Percentiles rank a stretch among this genome's conserved stretches.
Conservation (phyloP, 2,113 vertebrate genomes). For the Megaceryle torquata region DNA sequence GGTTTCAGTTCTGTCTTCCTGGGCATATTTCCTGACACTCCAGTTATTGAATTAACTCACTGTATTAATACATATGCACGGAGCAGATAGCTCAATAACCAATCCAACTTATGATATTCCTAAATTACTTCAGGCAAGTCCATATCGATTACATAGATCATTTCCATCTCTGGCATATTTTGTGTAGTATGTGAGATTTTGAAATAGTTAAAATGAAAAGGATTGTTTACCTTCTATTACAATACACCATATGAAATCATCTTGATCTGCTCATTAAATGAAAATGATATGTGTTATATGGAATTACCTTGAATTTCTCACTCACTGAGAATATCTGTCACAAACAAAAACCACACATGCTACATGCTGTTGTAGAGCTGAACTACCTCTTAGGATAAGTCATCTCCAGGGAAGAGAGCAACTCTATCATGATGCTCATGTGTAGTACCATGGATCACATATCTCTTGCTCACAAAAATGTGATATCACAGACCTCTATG, state of each 20-base stretch:
- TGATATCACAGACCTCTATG: background rate
- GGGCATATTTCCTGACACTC: background rate
- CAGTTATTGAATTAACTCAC: slow-evolving; percentile 12
- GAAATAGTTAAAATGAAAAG: background rate
- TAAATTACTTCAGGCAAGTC: slow-evolving; percentile 2
- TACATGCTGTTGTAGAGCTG: background rate
- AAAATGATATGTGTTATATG: background rate
- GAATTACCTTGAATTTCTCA: background rate
- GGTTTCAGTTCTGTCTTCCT: slow-evolving; percentile 26
- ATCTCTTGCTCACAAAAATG: background rate
- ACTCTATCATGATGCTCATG: background rate
- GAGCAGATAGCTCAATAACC: background rate
- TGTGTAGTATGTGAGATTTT: background rate
- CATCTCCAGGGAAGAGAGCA: background rate
- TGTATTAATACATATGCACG: background rate
- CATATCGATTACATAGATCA: background rate
- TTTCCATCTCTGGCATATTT: background rate
- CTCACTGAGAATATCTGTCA: background rate
- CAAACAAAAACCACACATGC: background rate
- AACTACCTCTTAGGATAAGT: background rate
- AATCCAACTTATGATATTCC: background rate
- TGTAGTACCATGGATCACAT: background rate
- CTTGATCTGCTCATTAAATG: background rate
- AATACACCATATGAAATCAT: background rate
- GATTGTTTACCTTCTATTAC: background rate